Evolutionary conservation across 2,888 invertebrate genomes (phyloP), one percentile per base, ranked within the genome.

Genomic region (Drosophila aldrichi): DNA sequence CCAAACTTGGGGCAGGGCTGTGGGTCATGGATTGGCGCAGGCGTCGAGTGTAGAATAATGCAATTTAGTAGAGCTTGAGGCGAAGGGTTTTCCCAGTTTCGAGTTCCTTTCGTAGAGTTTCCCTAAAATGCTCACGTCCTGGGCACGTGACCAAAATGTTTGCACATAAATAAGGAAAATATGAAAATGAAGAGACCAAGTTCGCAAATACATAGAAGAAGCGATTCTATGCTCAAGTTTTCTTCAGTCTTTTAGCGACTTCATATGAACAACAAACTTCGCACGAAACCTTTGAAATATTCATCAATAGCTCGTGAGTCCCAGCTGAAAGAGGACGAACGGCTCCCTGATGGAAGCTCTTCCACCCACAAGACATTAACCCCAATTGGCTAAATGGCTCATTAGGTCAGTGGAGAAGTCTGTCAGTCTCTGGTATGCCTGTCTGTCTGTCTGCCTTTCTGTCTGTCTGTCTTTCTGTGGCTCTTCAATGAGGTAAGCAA

Each of bases 361-460:
- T 54, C 48, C 49, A 18, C 58, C 70, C 71, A 63, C 65, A 69
- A 77, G 77, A 79, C 81, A 90, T 90, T 90, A 90, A 91, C 91
- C 84, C 79, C 80, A 88, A 91, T 89, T 87, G 81, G 81, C 87
- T 74, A 85, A 91, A 88, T 89, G 90, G 90, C 82, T 89, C 91
- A 91, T 91, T 91, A 88, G 92, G 91, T 91, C 91, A 91, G 74
- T 89, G 82, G 74, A 77, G 70, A 65, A 73, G 57, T 77, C 77
- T 40, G 25, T 25, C 22, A 16, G 46, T 25, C 46, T 46, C 18
- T 18, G 18, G 41, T 41, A 20, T 34, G 20, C 20, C 20, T 22
- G 36, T 69, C 48, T 25, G 58, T 54, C 46, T 54, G n/a, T 65
- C 34, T 55, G 20, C n/a, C n/a, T n/a, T n/a, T 22, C 1, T 22